A percentile compares a stretch with the other conserved stretches of the same genome.
These are phyloP conservation scores for Drepanosiphum platanoidis DNA, from an alignment of 2,888 invertebrate genomes.

Conservation along the genomic window DNA sequence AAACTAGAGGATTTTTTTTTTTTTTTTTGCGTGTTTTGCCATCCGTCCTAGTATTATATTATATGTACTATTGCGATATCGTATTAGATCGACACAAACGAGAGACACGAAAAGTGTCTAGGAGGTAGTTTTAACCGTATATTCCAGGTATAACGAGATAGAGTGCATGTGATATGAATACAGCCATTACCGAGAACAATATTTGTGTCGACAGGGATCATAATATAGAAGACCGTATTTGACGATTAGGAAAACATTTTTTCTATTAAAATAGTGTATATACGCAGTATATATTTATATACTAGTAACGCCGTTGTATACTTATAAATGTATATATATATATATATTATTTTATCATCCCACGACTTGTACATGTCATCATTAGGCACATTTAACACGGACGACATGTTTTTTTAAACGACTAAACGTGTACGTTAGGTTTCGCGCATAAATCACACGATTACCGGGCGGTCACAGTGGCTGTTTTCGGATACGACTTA, in stretches of 20 bases:
- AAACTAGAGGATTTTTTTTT: neutral
- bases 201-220: neutral
- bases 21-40: neutral
- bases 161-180: neutral
- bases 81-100: neutral
- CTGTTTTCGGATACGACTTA: conserved; percentile 38
- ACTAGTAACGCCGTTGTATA: neutral
- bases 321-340: neutral
- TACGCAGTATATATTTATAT: neutral
- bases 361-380: conserved; percentile 33
- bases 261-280: neutral
- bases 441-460: conserved; percentile 46
- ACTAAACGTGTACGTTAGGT: conserved; percentile 46
- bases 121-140: neutral
- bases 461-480: neutral
- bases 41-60: neutral
- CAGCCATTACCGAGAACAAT: neutral
- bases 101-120: neutral
- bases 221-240: neutral
- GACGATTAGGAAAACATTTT: neutral
- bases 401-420: conserved; percentile 42
- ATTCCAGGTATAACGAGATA: neutral
- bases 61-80: too few relatives aligned
- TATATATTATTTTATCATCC: conserved; percentile 15
- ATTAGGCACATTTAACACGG: conserved; percentile 35